phyloP scores from a whole-genome alignment of 2,888 invertebrate species.

The Leuctra nigra region DNA sequence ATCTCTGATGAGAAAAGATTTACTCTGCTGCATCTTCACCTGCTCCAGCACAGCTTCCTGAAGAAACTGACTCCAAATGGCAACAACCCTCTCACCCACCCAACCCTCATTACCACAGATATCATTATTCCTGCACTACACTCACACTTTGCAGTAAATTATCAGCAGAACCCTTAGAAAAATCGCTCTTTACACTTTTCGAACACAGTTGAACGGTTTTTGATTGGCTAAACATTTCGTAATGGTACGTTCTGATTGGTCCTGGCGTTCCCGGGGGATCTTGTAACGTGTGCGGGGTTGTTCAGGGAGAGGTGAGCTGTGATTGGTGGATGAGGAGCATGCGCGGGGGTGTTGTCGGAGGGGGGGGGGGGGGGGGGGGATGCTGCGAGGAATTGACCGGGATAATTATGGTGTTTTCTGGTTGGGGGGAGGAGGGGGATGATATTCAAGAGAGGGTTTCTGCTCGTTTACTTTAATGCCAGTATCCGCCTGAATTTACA shows the following conservation, averaged over 20 bases:
- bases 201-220: constrained; percentile 2
- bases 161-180: constrained; percentile 8
- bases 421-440: not conserved
- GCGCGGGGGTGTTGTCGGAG: not conserved
- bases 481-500: no score
- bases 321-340: constrained; percentile 10
- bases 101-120: constrained; percentile 7
- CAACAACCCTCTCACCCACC: not conserved
- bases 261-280: not conserved
- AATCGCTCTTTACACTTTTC: constrained; percentile 15
- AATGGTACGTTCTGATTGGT: constrained; percentile 7
- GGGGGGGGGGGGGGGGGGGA: not conserved
- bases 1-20: constrained; percentile 80
- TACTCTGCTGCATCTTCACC: constrained; percentile 40
- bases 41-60: not conserved
- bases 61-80: constrained; percentile 7
- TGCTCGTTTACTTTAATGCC: no score
- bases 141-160: constrained; percentile 7
- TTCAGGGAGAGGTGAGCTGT: not conserved
- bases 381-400: not conserved
- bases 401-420: not conserved
- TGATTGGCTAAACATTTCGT: constrained; percentile 4
- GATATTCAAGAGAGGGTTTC: not conserved
- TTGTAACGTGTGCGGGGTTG: not conserved
- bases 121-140: constrained; percentile 4